Percentiles rank a stretch among this genome's conserved stretches.
phyloP scores from a whole-genome alignment of 2,888 invertebrate species.

The Craniophora ligustri region DNA sequence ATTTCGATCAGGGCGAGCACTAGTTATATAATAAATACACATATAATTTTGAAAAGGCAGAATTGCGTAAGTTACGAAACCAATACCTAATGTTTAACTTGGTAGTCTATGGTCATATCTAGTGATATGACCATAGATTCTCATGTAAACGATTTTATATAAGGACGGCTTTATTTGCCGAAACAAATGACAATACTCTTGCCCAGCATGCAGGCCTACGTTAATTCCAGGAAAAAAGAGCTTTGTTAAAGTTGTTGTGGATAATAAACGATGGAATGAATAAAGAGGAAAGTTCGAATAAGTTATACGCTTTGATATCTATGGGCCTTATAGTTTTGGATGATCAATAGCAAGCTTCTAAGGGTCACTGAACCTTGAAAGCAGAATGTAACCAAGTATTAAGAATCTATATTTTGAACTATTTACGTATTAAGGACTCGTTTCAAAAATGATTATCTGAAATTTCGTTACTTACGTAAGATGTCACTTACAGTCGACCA shows the following conservation, averaged over 20 bases:
- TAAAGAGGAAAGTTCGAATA: background rate
- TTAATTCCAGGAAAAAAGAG: background rate
- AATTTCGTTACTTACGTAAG: background rate
- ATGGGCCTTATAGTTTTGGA: background rate
- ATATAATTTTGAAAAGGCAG: too few relatives aligned
- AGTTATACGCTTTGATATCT: background rate
- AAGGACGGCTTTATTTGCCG: background rate
- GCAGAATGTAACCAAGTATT: background rate
- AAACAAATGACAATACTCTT: background rate
- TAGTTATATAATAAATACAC: too few relatives aligned
- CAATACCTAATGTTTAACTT: too few relatives aligned
- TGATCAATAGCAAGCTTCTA: background rate
- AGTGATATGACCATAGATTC: too few relatives aligned
- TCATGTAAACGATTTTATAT: too few relatives aligned
- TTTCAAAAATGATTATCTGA: constrained; percentile 9
- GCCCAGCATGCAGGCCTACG: background rate
- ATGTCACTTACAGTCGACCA: background rate
- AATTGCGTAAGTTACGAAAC: too few relatives aligned
- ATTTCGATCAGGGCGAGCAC: too few relatives aligned
- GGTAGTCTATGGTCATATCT: too few relatives aligned
- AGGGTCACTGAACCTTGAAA: background rate
- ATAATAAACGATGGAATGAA: background rate
- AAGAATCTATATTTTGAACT: too few relatives aligned
- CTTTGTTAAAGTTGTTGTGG: too few relatives aligned
- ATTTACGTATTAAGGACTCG: background rate